Evolutionary conservation across 2,888 invertebrate species (phyloP), one percentile per base, ranked within the genome.

Genomic region (Microctonus hyperodae): DNA sequence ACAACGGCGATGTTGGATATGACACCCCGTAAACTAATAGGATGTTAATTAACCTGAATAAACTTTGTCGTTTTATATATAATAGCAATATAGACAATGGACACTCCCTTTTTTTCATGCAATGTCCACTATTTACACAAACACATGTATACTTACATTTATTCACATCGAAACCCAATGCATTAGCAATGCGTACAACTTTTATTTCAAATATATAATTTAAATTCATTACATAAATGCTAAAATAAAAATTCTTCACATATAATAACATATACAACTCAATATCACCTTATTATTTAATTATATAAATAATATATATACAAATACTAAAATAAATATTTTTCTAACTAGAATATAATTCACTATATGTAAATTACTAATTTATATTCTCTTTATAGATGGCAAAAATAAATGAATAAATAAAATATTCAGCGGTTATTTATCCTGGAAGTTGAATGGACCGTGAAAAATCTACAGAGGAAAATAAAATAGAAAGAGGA

Each of bases 1-100:
- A n/a, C n/a, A n/a, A 1, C n/a, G 37, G n/a, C n/a, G 61, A 60
- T 64, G 50, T 55, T 28, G 28, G 7, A 7, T 55, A 53, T 56
- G 35, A 53, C 44, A 65, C 67, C 57, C 58, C 37, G 56, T 60
- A 31, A 68, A 67, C 68, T 72, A 68, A 73, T 71, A 70, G 13
- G 68, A 69, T 71, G 64, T 68, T 73, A 70, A 73, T 73, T 73
- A 73, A 73, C 73, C 70, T 70, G 71, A 70, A 73, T 70, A 73
- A 65, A 73, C 71, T 64, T 67, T 64, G 64, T 64, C 55, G 69
- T 70, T 70, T 70, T 69, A 63, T 37, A 1, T 10, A 37, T 70
- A 63, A 68, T 68, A 65, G 59, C 67, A 68, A 70, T 70, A 66
- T 48, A 67, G 53, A 70, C 22, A 53, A 51, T 44, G 57, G 70